These are phyloP conservation scores for Tichodroma muraria DNA, from an alignment of 2,113 vertebrate genomes.

Conservation along the genomic window DNA sequence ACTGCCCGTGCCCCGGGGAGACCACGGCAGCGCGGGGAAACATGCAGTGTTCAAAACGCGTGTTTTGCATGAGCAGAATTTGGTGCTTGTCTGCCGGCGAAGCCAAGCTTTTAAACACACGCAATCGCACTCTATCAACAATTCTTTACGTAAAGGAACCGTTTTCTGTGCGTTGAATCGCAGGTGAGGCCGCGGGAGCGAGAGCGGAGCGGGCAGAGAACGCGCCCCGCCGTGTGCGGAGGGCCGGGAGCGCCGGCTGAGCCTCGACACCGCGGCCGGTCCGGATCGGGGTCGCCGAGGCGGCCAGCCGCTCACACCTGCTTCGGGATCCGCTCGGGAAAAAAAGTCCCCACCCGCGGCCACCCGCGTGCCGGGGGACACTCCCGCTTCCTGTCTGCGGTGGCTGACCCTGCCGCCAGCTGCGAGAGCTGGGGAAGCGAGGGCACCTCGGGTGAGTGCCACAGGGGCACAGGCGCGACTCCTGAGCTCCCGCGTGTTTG, in stretches of 20 bases:
- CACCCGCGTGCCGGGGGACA: rapidly evolving
- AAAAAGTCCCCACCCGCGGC: rapidly evolving
- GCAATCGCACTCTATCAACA: rapidly evolving
- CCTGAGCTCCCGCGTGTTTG: rapidly evolving
- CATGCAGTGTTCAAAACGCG: too few species aligned
- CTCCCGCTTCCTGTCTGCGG: rapidly evolving
- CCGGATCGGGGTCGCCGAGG: rapidly evolving
- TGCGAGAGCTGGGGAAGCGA: too few species aligned
- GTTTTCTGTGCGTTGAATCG: rapidly evolving
- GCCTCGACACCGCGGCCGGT: rapidly evolving
- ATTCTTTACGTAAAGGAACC: rapidly evolving
- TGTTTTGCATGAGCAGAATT: rapidly evolving
- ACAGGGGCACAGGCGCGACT: rapidly evolving
- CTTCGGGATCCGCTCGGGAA: not conserved
- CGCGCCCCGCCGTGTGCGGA: rapidly evolving
- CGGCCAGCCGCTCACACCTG: not conserved
- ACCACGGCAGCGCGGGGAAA: not conserved
- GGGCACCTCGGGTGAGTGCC: not conserved
- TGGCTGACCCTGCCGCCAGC: too few species aligned
- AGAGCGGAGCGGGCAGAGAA: rapidly evolving
- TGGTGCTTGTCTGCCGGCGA: not conserved
- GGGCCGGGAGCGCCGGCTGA: rapidly evolving
- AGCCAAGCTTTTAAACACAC: not conserved
- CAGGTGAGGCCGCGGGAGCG: too few species aligned
- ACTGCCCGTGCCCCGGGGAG: rapidly evolving